Evolutionary conservation across 1,140 invertebrate genomes (phyloP), one percentile per base, ranked within the genome.

Genomic region (Lepidurus apus): DNA sequence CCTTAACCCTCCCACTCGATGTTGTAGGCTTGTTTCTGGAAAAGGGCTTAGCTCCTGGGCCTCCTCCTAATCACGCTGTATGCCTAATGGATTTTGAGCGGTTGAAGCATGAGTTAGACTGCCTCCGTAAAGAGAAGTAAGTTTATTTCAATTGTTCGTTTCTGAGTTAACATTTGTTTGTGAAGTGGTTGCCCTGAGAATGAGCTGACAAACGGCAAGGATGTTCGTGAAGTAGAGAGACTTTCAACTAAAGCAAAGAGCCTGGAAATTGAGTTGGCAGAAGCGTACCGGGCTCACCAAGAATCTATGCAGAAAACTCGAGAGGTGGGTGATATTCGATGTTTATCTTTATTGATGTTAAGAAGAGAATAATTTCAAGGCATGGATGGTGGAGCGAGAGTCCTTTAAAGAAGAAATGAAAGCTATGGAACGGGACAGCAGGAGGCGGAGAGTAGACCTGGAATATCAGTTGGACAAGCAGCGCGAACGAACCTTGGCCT

Each of bases 401-500:
- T 88, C 88, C 81, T 88, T 89, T 83, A 89, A 89, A 80, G 87
- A 89, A 75, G 86, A 89, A n/a, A 80, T 87, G 5, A 82, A 83
- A 0, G 85, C 88, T 42, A 81, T 87, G 5, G 89, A 91, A 81
- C 86, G 83, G 2, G 88, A 90, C 79, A 90, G 85, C 84, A 87
- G 87, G 81, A 88, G 86, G 76, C 88, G 89, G 83, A 84, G 91
- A 1, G 84, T 85, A 24, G 86, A 88, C 53, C 82, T 95, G 34
- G 93, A 95, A 82, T 89, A 91, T 75, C 91, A 95, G 82, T 84
- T 94, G n/a, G 87, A 90, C 73, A 91, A 91, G 77, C 94, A 95
- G 82, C 85, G 93, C 21, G 92, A 93, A 77, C 85, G 93, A 76
- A 93, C 93, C 17, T 86, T 94, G 8, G 88, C 88, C 2, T 84